A percentile compares a stretch with the other conserved stretches of the same genome.
Conservation (phyloP, 2,113 vertebrate species). For the Dinomys branickii region DNA sequence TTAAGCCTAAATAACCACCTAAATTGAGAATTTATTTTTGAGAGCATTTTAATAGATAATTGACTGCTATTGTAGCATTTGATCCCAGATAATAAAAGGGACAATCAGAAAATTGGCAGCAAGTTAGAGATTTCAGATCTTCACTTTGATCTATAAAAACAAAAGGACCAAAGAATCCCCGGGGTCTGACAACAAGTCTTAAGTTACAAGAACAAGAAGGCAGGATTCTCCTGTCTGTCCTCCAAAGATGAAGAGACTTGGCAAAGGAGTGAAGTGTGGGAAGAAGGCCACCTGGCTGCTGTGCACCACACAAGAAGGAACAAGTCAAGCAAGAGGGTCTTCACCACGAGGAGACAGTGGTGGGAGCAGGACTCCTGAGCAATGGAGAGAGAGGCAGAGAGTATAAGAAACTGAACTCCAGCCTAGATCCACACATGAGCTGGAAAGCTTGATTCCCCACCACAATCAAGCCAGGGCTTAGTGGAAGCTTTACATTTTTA, state of each 20-base stretch:
- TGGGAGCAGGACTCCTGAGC: background rate
- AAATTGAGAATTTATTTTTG: background rate
- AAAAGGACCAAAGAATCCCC: background rate
- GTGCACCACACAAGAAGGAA: background rate
- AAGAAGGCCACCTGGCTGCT: constrained; percentile 66
- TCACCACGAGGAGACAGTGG: background rate
- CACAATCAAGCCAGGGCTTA: constrained; percentile 57
- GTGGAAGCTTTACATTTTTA: constrained; percentile 54
- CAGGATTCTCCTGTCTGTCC: constrained; percentile 21
- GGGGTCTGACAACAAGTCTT: background rate
- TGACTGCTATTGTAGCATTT: background rate
- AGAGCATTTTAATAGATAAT: background rate
- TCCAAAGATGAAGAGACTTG: constrained; percentile 43
- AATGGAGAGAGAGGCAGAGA: background rate
- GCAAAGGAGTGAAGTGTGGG: constrained; percentile 49
- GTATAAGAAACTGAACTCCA: constrained; percentile 47
- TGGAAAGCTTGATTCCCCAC: constrained; percentile 66
- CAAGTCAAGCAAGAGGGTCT: constrained; percentile 51
- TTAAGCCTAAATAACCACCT: background rate
- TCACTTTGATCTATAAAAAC: background rate
- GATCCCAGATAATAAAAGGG: background rate
- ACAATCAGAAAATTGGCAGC: background rate
- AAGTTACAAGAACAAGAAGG: background rate
- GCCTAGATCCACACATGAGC: constrained; percentile 58
- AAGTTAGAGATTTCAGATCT: background rate